Evolutionary conservation across 2,797 vertebrate genomes (phyloP).

Genomic region (Morelia viridis): DNA sequence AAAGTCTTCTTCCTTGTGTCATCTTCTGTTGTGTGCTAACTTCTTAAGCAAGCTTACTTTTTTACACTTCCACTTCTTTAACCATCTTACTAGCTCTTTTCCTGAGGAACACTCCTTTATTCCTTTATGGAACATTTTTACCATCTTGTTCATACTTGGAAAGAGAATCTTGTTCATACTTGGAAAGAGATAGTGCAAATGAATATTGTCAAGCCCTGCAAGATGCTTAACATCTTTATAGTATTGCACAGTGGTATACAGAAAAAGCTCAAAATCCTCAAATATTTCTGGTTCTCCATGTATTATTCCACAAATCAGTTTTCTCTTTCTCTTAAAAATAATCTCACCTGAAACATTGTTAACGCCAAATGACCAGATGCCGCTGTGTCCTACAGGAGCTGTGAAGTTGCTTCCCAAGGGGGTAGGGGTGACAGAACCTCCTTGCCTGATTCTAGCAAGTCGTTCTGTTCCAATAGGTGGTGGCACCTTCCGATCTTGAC

Average conservation of each 20-base stretch:
- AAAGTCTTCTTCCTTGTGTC: background rate
- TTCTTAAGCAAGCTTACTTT: background rate
- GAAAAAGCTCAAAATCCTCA: background rate
- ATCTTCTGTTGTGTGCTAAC: background rate
- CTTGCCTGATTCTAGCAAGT: conserved; percentile 93
- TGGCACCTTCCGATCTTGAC: conserved; percentile 93
- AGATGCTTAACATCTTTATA: background rate
- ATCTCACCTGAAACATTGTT: conserved; percentile 89
- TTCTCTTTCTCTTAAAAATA: background rate
- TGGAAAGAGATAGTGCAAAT: background rate
- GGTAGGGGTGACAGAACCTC: conserved; percentile 88
- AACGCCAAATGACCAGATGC: conserved; percentile 98
- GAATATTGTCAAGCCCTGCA: background rate
- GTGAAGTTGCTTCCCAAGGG: conserved; percentile 93
- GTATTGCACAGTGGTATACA: background rate
- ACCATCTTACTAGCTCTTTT: too few relatives aligned
- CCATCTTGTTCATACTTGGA: background rate
- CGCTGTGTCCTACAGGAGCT: conserved; percentile 92
- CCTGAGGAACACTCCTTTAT: background rate
- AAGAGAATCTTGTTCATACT: background rate
- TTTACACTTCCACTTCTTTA: background rate
- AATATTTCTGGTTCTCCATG: background rate
- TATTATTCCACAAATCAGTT: background rate
- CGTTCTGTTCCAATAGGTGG: conserved; percentile 96
- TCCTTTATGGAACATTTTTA: background rate